A percentile compares a stretch with the other conserved stretches of the same genome.
Conservation (phyloP, 2,888 invertebrate genomes). For the Linnaemya vulpina region DNA sequence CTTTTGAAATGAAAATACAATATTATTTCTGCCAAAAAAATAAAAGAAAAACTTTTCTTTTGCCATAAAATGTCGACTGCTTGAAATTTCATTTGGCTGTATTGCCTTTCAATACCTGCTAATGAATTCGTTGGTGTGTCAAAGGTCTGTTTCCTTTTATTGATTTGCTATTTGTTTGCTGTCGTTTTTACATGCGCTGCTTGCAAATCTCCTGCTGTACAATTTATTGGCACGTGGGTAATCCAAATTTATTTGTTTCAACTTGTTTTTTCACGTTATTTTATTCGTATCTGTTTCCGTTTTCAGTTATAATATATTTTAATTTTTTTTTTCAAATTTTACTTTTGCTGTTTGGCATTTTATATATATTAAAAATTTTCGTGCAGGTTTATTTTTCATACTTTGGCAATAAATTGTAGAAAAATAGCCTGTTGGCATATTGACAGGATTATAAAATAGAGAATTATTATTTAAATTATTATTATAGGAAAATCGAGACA, state of each 20-base stretch:
- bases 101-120: neutral
- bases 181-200: neutral
- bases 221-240: constrained; percentile 57
- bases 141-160: neutral
- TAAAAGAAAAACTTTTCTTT: neutral
- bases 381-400: neutral
- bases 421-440: constrained; percentile 62
- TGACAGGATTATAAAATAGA: constrained; percentile 56
- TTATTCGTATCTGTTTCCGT: neutral
- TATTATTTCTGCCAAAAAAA: neutral
- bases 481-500: neutral
- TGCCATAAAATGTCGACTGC: neutral
- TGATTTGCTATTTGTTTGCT: constrained; percentile 26
- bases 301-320: neutral
- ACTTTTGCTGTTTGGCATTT: constrained; percentile 19
- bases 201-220: constrained; percentile 45
- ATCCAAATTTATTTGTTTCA: constrained; percentile 52
- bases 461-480: constrained; percentile 28
- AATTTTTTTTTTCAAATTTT: neutral
- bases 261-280: neutral
- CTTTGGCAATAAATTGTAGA: constrained; percentile 36
- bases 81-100: neutral
- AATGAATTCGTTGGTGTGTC: neutral
- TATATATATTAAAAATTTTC: constrained; percentile 45
- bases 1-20: neutral